phyloP scores from a whole-genome alignment of 2,113 vertebrate species.

The Nicator chloris region DNA sequence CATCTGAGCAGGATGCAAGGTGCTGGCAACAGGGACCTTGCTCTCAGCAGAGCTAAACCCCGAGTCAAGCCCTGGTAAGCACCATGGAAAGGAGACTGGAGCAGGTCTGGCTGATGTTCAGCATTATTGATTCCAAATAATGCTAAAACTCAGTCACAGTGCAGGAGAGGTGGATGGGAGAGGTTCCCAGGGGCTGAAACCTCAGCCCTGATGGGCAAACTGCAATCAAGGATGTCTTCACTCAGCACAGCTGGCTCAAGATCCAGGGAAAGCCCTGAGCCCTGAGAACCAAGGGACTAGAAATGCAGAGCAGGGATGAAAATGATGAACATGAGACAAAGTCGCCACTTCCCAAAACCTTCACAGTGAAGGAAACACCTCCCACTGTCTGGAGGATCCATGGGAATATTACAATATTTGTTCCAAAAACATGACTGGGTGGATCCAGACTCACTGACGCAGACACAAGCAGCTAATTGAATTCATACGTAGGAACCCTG shows the following conservation, averaged over 20 bases:
- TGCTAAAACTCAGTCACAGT: not conserved
- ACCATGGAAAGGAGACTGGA: not conserved
- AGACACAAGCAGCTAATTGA: constrained; percentile 54
- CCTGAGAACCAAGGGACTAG: not conserved
- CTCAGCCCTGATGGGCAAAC: not conserved
- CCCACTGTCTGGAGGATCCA: constrained; percentile 55
- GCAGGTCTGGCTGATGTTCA: not conserved
- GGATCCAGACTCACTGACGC: constrained; percentile 43
- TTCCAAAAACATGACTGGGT: constrained; percentile 65
- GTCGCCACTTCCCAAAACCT: constrained; percentile 46
- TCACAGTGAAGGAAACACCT: constrained; percentile 57
- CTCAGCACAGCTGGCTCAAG: not conserved
- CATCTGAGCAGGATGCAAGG: not conserved
- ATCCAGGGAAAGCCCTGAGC: not conserved
- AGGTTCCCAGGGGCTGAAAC: not conserved
- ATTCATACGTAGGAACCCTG: constrained; percentile 30
- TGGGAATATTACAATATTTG: constrained; percentile 57
- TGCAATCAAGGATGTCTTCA: not conserved
- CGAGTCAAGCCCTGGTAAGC: not conserved
- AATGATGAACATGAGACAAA: constrained; percentile 24
- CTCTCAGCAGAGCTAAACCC: not conserved
- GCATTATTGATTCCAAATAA: not conserved
- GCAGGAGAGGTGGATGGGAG: not conserved
- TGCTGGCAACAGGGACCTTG: not conserved
- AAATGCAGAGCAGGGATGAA: constrained; percentile 42